A percentile compares a stretch with the other conserved stretches of the same genome.
Conservation (phyloP, 1,140 invertebrate genomes). For the Leptinotarsa texana region DNA sequence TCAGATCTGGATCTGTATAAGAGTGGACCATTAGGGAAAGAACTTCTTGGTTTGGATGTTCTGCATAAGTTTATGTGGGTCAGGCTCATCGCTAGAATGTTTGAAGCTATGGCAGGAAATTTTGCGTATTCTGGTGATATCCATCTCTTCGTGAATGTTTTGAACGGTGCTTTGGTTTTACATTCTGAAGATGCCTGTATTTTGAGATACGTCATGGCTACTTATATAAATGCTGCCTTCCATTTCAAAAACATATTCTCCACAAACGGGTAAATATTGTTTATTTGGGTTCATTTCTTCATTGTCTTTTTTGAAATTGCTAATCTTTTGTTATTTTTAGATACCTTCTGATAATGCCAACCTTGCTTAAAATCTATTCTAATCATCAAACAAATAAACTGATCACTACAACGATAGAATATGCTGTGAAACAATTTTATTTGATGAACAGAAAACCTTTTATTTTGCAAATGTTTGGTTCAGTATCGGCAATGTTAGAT, state of each 20-base stretch:
- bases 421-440: slow-evolving; percentile 98
- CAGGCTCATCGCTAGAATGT: slow-evolving; percentile 94
- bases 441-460: slow-evolving; percentile 98
- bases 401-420: slow-evolving; percentile 94
- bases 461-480: slow-evolving; percentile 98
- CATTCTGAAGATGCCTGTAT: slow-evolving; percentile 97
- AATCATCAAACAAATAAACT: slow-evolving; percentile 97
- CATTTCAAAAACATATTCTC: slow-evolving; percentile 99
- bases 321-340: slow-evolving; percentile 57
- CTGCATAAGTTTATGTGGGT: slow-evolving; percentile 99
- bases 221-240: slow-evolving; percentile 95
- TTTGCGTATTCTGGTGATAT: slow-evolving; percentile 98
- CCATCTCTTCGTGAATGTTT: slow-evolving; percentile 95
- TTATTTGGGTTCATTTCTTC: background rate
- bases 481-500: slow-evolving; percentile 93
- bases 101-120: slow-evolving; percentile 97
- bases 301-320: background rate
- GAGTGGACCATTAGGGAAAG: slow-evolving; percentile 87
- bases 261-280: slow-evolving; percentile 81
- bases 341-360: slow-evolving; percentile 97
- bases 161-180: slow-evolving; percentile 95
- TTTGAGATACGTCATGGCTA: slow-evolving; percentile 92
- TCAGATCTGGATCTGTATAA: slow-evolving; percentile 93
- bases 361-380: slow-evolving; percentile 93
- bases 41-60: slow-evolving; percentile 91